These are phyloP conservation scores for Leptopilina syphax DNA, from an alignment of 2,888 invertebrate genomes.

Conservation along the genomic window DNA sequence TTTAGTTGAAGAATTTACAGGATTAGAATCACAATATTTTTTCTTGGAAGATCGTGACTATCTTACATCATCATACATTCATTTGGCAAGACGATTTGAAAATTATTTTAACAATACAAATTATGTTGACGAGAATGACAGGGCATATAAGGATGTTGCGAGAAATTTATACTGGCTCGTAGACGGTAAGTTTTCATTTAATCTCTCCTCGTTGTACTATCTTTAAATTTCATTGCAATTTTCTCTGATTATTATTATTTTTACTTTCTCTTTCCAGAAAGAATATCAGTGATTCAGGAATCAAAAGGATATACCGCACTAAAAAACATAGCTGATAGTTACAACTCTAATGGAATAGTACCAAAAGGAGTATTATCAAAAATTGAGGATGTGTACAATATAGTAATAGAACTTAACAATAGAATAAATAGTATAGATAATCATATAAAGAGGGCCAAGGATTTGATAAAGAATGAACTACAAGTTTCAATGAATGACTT, in stretches of 20 bases:
- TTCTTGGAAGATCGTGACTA: not conserved
- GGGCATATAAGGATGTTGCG: too few species aligned
- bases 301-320: not conserved
- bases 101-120: too few species aligned
- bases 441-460: not conserved
- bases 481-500: not conserved
- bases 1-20: not conserved
- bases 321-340: not conserved
- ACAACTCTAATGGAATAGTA: not conserved
- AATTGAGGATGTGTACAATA: not conserved
- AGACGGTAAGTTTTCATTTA: too few species aligned
- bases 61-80: not conserved
- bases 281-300: not conserved
- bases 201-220: too few species aligned
- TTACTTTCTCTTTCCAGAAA: not conserved
- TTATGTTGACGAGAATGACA: too few species aligned
- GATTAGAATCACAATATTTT: not conserved
- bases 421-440: not conserved
- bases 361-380: not conserved
- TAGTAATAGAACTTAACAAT: not conserved
- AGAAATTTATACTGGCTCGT: too few species aligned
- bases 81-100: not conserved
- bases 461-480: not conserved
- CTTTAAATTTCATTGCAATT: too few species aligned
- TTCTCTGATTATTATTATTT: too few species aligned